These are phyloP conservation scores for Caenorhabditis uteleia DNA, from an alignment of 2,888 invertebrate species.

Conservation along the genomic window DNA sequence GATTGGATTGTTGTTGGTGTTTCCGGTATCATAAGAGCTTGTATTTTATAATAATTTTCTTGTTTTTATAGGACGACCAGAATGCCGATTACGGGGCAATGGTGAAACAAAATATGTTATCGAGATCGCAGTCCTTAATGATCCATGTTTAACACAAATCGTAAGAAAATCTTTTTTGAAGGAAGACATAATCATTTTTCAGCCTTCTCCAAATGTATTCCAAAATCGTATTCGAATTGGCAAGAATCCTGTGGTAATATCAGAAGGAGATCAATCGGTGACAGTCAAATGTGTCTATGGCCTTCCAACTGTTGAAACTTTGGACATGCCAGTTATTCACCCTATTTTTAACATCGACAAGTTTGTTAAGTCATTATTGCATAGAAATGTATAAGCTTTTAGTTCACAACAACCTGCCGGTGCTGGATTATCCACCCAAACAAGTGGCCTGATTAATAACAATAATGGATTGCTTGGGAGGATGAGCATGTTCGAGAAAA, in stretches of 20 bases:
- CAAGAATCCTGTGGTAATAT: constrained; percentile 64
- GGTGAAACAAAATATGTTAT: constrained; percentile 67
- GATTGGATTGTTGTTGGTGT: constrained; percentile 67
- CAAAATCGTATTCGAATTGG: constrained; percentile 68
- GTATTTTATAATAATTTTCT: not conserved
- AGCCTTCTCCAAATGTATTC: constrained; percentile 64
- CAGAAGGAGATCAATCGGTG: constrained; percentile 58
- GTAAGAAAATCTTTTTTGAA: constrained; percentile 27
- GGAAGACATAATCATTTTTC: constrained; percentile 12
- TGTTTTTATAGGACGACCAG: constrained; percentile 45
- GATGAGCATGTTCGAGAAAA: no score
- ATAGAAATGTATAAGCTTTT: not conserved
- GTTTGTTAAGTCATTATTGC: constrained; percentile 11
- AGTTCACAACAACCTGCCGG: not conserved
- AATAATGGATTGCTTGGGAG: no score
- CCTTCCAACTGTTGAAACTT: constrained; percentile 60
- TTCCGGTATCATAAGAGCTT: constrained; percentile 50
- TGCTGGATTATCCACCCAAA: not conserved
- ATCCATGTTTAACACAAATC: constrained; percentile 66
- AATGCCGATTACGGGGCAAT: constrained; percentile 65
- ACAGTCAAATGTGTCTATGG: constrained; percentile 61
- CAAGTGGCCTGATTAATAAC: not conserved
- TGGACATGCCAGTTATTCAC: constrained; percentile 56
- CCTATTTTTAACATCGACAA: constrained; percentile 62
- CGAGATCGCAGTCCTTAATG: constrained; percentile 67